Percentiles rank a stretch among this genome's conserved stretches.
Conservation (phyloP, 1,140 invertebrate species). For the Neuroterus valhalla region DNA sequence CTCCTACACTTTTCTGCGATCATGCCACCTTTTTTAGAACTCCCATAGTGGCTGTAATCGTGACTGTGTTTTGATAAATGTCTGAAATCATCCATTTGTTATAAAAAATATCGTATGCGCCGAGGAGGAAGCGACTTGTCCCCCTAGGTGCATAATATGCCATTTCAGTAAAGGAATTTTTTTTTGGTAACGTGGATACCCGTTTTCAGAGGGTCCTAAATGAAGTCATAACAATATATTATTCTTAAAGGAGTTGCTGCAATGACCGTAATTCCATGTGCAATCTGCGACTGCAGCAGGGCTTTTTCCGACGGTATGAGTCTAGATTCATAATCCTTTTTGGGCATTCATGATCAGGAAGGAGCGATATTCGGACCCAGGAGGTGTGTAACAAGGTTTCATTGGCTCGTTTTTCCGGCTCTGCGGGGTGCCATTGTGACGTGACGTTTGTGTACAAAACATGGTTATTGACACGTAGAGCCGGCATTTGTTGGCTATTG, state of each 20-base stretch:
- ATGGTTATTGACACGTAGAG: constrained; percentile 66
- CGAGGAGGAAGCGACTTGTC: too few relatives aligned
- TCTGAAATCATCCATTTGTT: too few relatives aligned
- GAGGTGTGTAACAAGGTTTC: constrained; percentile 59
- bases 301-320: constrained; percentile 19
- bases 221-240: constrained; percentile 40
- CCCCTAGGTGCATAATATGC: too few relatives aligned
- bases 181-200: constrained; percentile 8
- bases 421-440: constrained; percentile 54
- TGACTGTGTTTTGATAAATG: too few relatives aligned
- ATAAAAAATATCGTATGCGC: too few relatives aligned
- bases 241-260: constrained; percentile 30
- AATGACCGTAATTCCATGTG: constrained; percentile 32
- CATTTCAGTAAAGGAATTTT: background rate
- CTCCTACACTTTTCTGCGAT: too few relatives aligned
- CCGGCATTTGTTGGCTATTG: constrained; percentile 45
- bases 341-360: constrained; percentile 60
- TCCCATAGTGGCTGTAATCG: too few relatives aligned
- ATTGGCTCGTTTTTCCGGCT: constrained; percentile 51
- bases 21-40: too few relatives aligned
- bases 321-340: constrained; percentile 55
- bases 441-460: constrained; percentile 69
- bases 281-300: background rate
- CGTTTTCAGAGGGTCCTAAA: constrained; percentile 16
- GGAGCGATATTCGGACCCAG: constrained; percentile 32